A percentile compares a stretch with the other conserved stretches of the same genome.
Conservation (phyloP, 2,888 invertebrate genomes). For the Spilarctia lutea region DNA sequence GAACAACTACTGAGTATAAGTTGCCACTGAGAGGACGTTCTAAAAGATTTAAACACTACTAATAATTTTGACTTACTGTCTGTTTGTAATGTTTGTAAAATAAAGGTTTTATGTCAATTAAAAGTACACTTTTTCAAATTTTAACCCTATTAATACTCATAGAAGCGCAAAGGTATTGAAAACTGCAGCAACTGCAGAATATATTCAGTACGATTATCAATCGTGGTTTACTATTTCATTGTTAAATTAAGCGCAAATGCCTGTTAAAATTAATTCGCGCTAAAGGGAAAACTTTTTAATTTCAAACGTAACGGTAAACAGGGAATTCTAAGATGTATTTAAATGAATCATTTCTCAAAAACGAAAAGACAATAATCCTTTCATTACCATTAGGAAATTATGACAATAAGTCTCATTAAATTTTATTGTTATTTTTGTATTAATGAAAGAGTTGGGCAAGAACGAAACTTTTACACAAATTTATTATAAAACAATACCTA, state of each 20-base stretch:
- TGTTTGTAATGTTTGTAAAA: no score
- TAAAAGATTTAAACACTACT: no score
- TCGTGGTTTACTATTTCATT: not conserved
- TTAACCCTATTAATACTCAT: no score
- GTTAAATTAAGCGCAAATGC: not conserved
- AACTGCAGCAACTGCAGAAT: no score
- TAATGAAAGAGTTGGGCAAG: not conserved
- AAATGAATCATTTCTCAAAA: slow-evolving; percentile 9
- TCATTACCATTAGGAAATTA: not conserved
- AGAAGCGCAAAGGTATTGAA: no score
- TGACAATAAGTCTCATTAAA: not conserved
- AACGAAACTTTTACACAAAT: not conserved
- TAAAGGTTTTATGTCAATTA: no score
- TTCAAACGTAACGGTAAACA: slow-evolving; percentile 13
- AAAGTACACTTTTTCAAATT: no score
- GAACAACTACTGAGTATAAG: no score
- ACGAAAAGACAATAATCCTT: slow-evolving; percentile 5
- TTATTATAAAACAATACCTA: not conserved
- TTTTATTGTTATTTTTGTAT: not conserved
- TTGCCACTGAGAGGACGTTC: no score
- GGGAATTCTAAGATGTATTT: not conserved
- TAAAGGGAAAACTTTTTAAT: not conserved
- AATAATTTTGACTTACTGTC: no score
- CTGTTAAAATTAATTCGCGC: not conserved
- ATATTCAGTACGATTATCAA: no score